phyloP scores from a whole-genome alignment of 2,888 invertebrate species.

The Acleris holmiana region DNA sequence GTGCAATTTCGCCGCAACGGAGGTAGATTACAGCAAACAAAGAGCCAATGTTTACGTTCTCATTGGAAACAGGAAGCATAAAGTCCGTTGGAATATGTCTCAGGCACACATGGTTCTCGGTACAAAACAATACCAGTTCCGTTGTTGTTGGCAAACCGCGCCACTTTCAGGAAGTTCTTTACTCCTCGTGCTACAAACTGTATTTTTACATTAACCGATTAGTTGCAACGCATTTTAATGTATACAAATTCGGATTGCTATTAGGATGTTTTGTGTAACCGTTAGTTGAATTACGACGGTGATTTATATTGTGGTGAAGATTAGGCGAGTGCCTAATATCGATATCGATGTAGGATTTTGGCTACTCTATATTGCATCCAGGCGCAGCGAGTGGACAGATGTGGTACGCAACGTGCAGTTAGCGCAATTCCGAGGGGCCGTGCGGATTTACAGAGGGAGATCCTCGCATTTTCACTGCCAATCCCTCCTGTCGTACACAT shows the following conservation, averaged over 20 bases:
- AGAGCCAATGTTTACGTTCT: constrained; percentile 70
- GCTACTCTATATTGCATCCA: constrained; percentile 43
- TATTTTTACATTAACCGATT: background rate
- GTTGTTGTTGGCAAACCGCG: constrained; percentile 77
- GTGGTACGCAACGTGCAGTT: constrained; percentile 70
- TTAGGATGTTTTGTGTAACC: background rate
- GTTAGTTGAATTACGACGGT: background rate
- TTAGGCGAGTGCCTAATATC: constrained; percentile 12
- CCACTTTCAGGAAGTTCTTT: constrained; percentile 74
- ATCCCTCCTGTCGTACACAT: constrained; percentile 78
- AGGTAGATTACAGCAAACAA: constrained; percentile 42
- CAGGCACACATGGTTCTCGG: constrained; percentile 72
- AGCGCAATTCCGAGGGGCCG: constrained; percentile 78
- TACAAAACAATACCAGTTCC: constrained; percentile 82
- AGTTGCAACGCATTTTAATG: constrained; percentile 7
- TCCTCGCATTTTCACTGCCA: constrained; percentile 69
- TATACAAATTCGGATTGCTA: constrained; percentile 20
- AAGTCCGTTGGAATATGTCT: constrained; percentile 73
- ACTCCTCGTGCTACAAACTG: background rate
- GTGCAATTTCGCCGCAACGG: constrained; percentile 30
- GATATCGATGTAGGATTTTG: constrained; percentile 39
- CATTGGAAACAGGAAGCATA: constrained; percentile 81
- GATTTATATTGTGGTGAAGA: constrained; percentile 9
- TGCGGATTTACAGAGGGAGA: constrained; percentile 64
- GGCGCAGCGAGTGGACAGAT: constrained; percentile 78